Conservation (phyloP, 2,888 invertebrate species). For the Pterostichus niger region DNA sequence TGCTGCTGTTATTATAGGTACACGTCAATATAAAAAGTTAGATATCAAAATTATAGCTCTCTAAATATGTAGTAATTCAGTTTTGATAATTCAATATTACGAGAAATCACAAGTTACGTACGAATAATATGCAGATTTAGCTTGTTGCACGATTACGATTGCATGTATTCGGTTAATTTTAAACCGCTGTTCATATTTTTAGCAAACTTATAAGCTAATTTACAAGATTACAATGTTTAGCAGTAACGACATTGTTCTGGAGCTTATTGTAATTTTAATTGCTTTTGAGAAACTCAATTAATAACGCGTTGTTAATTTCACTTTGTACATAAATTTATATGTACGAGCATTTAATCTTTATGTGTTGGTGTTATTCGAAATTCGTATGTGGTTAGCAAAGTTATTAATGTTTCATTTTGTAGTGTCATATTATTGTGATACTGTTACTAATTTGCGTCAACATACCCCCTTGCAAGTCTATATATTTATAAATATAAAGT, state of each 20-base stretch:
- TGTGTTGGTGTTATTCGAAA: conserved; percentile 1
- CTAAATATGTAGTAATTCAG: not conserved
- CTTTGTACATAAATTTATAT: conserved; percentile 24
- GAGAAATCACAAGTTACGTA: not conserved
- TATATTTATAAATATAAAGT: not conserved
- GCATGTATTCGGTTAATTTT: no score
- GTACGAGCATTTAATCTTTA: not conserved
- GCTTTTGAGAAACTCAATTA: conserved; percentile 31
- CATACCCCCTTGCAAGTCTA: conserved; percentile 12
- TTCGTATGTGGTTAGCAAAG: conserved; percentile 5
- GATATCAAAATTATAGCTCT: not conserved
- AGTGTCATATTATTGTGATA: not conserved
- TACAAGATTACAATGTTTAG: not conserved
- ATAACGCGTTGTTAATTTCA: conserved; percentile 47
- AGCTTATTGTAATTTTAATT: conserved; percentile 53
- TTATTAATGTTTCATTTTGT: conserved; percentile 13
- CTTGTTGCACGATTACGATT: no score
- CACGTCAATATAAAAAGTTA: not conserved
- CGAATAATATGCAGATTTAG: not conserved
- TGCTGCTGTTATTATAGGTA: not conserved
- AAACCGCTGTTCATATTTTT: no score
- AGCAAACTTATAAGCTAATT: not conserved
- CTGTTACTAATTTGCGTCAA: conserved; percentile 19
- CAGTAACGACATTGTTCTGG: not conserved
- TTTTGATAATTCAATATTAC: no score